Evolutionary conservation across 2,888 invertebrate species (phyloP).

Genomic region (Atherix ibis): DNA sequence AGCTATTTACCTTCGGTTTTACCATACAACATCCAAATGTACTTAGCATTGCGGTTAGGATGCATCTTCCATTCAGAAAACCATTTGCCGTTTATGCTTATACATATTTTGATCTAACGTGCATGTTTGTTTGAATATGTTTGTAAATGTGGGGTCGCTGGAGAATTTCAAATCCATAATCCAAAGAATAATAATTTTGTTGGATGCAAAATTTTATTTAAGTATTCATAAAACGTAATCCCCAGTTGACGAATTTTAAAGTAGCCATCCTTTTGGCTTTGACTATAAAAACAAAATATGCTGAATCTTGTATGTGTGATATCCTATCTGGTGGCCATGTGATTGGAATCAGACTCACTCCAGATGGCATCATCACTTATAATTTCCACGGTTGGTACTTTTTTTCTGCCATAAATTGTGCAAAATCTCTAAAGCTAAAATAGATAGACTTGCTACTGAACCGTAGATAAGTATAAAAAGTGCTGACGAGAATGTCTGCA

Average conservation of each 20-base stretch:
- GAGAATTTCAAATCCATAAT: too few species aligned
- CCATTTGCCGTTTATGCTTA: too few species aligned
- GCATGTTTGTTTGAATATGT: too few species aligned
- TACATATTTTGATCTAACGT: too few species aligned
- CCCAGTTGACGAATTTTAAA: constrained; percentile 10
- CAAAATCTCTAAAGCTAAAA: constrained; percentile 28
- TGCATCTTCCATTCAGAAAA: too few species aligned
- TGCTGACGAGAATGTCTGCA: constrained; percentile 43
- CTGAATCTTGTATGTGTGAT: neutral
- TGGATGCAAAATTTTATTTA: constrained; percentile 4
- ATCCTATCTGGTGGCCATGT: neutral
- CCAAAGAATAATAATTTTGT: too few species aligned
- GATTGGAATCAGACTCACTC: neutral
- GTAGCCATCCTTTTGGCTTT: constrained; percentile 3
- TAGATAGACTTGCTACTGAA: constrained; percentile 26
- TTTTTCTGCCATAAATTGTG: constrained; percentile 10
- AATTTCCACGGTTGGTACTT: constrained; percentile 5
- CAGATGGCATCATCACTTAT: constrained; percentile 3
- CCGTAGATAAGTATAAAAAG: constrained; percentile 38
- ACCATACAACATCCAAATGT: too few species aligned
- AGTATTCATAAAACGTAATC: constrained; percentile 12
- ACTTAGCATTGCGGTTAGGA: too few species aligned
- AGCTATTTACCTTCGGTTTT: too few species aligned
- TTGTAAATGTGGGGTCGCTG: too few species aligned
- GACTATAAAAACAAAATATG: constrained; percentile 1